Conservation (phyloP, 2,797 vertebrate species). For the Protonibea diacanthus region DNA sequence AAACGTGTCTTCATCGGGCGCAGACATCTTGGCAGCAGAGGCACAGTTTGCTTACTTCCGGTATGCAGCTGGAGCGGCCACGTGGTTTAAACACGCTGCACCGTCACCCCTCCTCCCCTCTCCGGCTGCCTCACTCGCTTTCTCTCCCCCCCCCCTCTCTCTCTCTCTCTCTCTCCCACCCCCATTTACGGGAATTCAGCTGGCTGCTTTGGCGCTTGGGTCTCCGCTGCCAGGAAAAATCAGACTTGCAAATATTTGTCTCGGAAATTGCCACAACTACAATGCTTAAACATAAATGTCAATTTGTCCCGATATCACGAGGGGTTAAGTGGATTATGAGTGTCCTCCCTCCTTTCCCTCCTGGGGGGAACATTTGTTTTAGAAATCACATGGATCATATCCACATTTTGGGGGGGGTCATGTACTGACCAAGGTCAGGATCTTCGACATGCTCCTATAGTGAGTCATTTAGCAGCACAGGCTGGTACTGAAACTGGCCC, state of each 20-base stretch:
- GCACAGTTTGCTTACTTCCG: slow-evolving; percentile 66
- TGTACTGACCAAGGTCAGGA: background rate
- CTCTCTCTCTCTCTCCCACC: slow-evolving; percentile 5
- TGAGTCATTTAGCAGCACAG: slow-evolving; percentile 13
- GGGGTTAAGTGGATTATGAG: background rate
- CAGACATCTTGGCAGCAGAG: slow-evolving; percentile 83
- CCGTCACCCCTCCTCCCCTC: slow-evolving; percentile 7
- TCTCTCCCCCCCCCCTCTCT: background rate
- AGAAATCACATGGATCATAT: slow-evolving; percentile 4
- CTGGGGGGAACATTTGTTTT: background rate
- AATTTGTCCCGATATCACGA: background rate
- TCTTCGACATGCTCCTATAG: background rate
- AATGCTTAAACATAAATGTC: background rate
- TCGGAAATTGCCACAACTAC: slow-evolving; percentile 1
- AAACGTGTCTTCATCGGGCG: slow-evolving; percentile 83
- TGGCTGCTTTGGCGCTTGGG: slow-evolving; percentile 50
- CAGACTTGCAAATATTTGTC: slow-evolving; percentile 56
- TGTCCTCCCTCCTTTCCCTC: too few relatives aligned
- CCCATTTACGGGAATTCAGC: slow-evolving; percentile 80
- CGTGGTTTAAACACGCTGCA: slow-evolving; percentile 71
- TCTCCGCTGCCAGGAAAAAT: slow-evolving; percentile 67
- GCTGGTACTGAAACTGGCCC: background rate
- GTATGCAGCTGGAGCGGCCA: slow-evolving; percentile 53
- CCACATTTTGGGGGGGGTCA: background rate
- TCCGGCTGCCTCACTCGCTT: slow-evolving; percentile 6